Percentiles rank a stretch among this genome's conserved stretches.
Conservation (phyloP, 2,888 invertebrate species). For the Geophilus truncorum region DNA sequence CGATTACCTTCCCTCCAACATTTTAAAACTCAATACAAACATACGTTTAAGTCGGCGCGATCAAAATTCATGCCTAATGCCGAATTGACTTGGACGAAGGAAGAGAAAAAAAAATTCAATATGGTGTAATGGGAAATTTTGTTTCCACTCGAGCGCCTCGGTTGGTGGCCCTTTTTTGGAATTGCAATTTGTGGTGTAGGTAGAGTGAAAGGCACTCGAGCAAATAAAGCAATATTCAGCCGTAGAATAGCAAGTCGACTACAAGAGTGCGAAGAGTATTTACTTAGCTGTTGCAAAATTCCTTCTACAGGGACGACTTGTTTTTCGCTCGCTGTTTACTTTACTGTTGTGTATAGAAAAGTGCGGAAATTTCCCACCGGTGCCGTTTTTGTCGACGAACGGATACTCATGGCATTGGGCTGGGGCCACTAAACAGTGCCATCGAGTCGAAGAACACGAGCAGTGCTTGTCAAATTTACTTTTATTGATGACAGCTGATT, state of each 20-base stretch:
- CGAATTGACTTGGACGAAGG: neutral
- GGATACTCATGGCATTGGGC: neutral
- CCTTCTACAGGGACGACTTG: neutral
- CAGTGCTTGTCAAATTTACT: neutral
- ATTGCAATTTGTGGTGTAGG: conserved; percentile 8
- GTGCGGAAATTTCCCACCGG: conserved; percentile 1
- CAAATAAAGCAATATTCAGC: conserved; percentile 16
- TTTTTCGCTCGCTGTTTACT: neutral
- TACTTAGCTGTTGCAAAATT: conserved; percentile 12
- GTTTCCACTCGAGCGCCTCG: neutral
- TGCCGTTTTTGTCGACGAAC: neutral
- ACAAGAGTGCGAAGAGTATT: neutral
- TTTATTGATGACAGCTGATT: conserved; percentile 3
- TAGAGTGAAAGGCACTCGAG: neutral
- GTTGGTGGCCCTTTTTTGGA: neutral
- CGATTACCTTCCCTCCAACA: too few species aligned
- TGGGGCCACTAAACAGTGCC: neutral
- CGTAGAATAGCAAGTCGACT: conserved; percentile 2
- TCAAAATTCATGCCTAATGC: neutral
- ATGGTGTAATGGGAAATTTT: neutral
- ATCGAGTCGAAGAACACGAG: neutral
- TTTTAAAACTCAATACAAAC: neutral
- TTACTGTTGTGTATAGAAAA: neutral
- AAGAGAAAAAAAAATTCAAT: neutral
- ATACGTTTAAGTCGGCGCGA: neutral